phyloP scores from a whole-genome alignment of 2,797 vertebrate genomes.

The Rhinogobio ventralis region DNA sequence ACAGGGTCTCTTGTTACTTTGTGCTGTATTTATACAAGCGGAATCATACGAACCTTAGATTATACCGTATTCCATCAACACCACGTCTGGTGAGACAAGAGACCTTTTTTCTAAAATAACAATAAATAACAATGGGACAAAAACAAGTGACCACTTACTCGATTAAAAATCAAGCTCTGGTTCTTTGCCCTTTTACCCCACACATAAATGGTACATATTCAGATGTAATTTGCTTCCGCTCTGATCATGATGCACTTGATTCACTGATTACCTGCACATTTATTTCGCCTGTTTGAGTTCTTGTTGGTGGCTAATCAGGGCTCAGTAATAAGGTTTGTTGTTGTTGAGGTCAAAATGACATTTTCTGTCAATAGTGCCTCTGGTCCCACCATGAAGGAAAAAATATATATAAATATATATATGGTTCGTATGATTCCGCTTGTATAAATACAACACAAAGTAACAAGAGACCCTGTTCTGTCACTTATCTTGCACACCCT shows the following conservation, averaged over 20 bases:
- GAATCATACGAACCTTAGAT: constrained; percentile 63
- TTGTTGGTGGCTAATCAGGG: not conserved
- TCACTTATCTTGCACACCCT: constrained; percentile 43
- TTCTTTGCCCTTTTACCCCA: not conserved
- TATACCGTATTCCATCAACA: constrained; percentile 28
- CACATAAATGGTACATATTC: constrained; percentile 19
- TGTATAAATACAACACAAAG: constrained; percentile 60
- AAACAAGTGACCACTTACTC: constrained; percentile 50
- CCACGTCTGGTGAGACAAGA: constrained; percentile 55
- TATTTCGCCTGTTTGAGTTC: constrained; percentile 24
- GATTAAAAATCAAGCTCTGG: constrained; percentile 24
- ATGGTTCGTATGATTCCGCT: constrained; percentile 62
- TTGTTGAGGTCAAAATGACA: too few relatives aligned
- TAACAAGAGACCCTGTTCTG: constrained; percentile 45
- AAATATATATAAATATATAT: too few relatives aligned
- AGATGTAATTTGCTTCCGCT: constrained; percentile 18
- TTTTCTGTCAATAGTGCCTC: too few relatives aligned
- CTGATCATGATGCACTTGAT: not conserved
- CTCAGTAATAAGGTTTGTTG: not conserved
- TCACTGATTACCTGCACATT: not conserved
- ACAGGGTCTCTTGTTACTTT: constrained; percentile 52
- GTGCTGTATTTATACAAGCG: constrained; percentile 56
- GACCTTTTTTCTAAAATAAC: constrained; percentile 50
- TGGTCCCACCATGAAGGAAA: too few relatives aligned
- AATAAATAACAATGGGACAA: constrained; percentile 32